Evolutionary conservation across 2,888 invertebrate genomes (phyloP).

Genomic region (Dryocosmus kuriphilus): DNA sequence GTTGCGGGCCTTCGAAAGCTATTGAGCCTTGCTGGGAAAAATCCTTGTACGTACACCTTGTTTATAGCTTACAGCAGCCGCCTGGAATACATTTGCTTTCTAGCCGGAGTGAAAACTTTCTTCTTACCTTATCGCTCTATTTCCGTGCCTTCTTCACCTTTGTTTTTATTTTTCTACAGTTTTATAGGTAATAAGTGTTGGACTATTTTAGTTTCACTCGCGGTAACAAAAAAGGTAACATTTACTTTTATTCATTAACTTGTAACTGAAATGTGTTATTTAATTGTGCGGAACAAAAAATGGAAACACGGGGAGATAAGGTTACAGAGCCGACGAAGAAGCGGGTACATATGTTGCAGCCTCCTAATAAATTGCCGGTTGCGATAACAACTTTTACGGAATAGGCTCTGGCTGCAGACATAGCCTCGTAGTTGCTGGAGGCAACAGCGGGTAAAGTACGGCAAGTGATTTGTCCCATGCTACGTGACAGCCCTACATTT

Average conservation of each 20-base stretch:
- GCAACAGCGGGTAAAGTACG: conserved; percentile 37
- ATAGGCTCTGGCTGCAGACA: no score
- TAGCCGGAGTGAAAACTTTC: conserved; percentile 54
- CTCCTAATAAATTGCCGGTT: conserved; percentile 34
- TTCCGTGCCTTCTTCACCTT: not conserved
- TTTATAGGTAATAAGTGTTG: not conserved
- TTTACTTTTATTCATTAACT: no score
- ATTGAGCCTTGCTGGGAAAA: conserved; percentile 54
- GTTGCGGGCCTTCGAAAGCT: conserved; percentile 52
- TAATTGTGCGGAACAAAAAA: conserved; percentile 1
- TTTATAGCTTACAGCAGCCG: conserved; percentile 57
- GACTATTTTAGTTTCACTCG: no score
- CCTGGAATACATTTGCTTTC: conserved; percentile 49
- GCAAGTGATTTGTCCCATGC: conserved; percentile 39
- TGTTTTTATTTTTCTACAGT: conserved; percentile 13
- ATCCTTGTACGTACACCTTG: conserved; percentile 57
- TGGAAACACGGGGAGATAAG: conserved; percentile 15
- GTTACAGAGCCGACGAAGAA: conserved; percentile 19
- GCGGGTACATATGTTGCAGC: conserved; percentile 26
- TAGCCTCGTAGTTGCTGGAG: not conserved
- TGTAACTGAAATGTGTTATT: no score
- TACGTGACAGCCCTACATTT: conserved; percentile 37
- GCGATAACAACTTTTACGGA: conserved; percentile 38
- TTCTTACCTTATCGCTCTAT: conserved; percentile 38
- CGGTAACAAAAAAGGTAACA: no score